phyloP scores from a whole-genome alignment of 2,797 vertebrate species.

The Malurus leucopterus region DNA sequence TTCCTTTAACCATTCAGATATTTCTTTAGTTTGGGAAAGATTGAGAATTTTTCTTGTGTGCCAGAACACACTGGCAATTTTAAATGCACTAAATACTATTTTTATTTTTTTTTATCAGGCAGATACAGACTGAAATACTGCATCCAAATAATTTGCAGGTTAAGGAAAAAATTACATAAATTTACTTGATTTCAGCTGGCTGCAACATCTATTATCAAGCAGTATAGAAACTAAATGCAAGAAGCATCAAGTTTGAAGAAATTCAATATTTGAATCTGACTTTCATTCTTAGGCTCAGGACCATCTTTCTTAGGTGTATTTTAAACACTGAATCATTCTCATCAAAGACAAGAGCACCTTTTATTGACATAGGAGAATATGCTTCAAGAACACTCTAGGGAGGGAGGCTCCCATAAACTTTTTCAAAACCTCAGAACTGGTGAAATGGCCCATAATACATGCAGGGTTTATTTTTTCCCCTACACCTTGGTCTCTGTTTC shows the following conservation, averaged over 20 bases:
- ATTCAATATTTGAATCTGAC: neutral
- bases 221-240: neutral
- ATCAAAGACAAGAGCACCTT: neutral
- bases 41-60: neutral
- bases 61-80: neutral
- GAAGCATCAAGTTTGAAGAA: neutral
- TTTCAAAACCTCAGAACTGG: neutral
- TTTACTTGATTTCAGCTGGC: neutral
- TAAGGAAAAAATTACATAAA: neutral
- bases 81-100: neutral
- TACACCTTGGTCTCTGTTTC: neutral
- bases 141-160: neutral
- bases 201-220: neutral
- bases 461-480: rapidly evolving
- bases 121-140: neutral
- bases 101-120: neutral
- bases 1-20: neutral
- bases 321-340: neutral
- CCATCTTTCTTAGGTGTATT: neutral
- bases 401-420: neutral
- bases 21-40: neutral
- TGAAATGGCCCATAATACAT: neutral
- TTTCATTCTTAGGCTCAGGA: neutral
- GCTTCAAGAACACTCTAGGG: neutral
- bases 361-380: neutral